Evolutionary conservation across 2,888 invertebrate genomes (phyloP).

Genomic region (Diloba caeruleocephala): DNA sequence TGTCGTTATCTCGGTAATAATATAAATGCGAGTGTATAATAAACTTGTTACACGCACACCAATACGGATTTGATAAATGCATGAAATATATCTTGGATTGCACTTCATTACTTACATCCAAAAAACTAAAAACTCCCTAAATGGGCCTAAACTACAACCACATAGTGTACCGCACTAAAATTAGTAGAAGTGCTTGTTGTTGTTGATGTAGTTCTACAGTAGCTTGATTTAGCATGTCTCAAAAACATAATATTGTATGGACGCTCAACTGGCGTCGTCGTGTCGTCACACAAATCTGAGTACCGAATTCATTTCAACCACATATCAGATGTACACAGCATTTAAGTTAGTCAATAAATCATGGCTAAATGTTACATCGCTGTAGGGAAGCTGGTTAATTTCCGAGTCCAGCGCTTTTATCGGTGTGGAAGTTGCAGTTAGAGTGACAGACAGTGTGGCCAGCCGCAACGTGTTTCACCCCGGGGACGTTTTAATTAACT

Average conservation of each 20-base stretch:
- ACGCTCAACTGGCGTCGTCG: too few species aligned
- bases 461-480: constrained; percentile 47
- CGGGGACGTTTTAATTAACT: constrained; percentile 62
- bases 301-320: constrained; percentile 11
- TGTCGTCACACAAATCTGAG: constrained; percentile 3
- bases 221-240: neutral
- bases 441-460: constrained; percentile 56
- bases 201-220: neutral
- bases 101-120: too few species aligned
- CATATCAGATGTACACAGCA: constrained; percentile 29
- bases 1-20: too few species aligned
- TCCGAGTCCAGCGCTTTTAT: constrained; percentile 37
- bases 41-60: too few species aligned
- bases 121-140: too few species aligned
- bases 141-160: too few species aligned
- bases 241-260: neutral
- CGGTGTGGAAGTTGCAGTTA: constrained; percentile 47
- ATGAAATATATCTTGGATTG: too few species aligned
- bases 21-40: too few species aligned
- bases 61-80: too few species aligned
- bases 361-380: constrained; percentile 31
- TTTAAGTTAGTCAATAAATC: constrained; percentile 28
- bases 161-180: too few species aligned
- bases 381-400: constrained; percentile 30
- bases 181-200: too few species aligned